Evolutionary conservation across 2,888 invertebrate genomes (phyloP), one percentile per base, ranked within the genome.

Genomic region (Hypomecis punctinalis): DNA sequence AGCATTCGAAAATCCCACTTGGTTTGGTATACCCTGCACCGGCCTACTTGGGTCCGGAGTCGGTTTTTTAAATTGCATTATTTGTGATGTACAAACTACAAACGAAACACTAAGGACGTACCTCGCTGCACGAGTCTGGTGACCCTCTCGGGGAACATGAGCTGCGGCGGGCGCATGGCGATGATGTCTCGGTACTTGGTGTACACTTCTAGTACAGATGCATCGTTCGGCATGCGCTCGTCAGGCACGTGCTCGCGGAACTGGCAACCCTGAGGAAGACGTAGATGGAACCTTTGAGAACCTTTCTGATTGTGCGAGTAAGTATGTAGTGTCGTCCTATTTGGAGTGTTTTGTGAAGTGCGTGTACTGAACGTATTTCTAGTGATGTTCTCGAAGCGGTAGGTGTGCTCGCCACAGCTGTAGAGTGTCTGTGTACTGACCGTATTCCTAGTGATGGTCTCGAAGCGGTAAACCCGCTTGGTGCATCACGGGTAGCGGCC

Each of bases 401-500:
- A n/a, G n/a, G n/a, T n/a, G n/a, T n/a, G n/a, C n/a, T n/a, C n/a
- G n/a, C n/a, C n/a, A n/a, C n/a, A n/a, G n/a, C n/a, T n/a, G n/a
- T n/a, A n/a, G n/a, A n/a, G n/a, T n/a, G n/a, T n/a, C n/a, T n/a
- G n/a, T 4, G 40, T 10, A 58, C 74, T 77, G 40, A 95, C 95
- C 66, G 94, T 93, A 67, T 94, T 94, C 74, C 95, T 94, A 10
- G 94, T 93, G 66, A 97, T 80, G 35, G 96, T 94, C 85, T 97
- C 96, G 87, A 97, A 97, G 74, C 96, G 94, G 83, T 97, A 97
- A 0, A 97, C 96, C 71, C 96, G 94, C 87, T 97, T 96, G 36
- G 97, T 97, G 87, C 98, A 98, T 88, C 98, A 98, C 0, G 97
- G 96, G 89, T 96, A 97, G 59, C 96, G 92, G 56, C 97, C 97